Base-by-base conservation (phyloP, 2,797 vertebrate species). In the Acanthopagrus latus region DNA sequence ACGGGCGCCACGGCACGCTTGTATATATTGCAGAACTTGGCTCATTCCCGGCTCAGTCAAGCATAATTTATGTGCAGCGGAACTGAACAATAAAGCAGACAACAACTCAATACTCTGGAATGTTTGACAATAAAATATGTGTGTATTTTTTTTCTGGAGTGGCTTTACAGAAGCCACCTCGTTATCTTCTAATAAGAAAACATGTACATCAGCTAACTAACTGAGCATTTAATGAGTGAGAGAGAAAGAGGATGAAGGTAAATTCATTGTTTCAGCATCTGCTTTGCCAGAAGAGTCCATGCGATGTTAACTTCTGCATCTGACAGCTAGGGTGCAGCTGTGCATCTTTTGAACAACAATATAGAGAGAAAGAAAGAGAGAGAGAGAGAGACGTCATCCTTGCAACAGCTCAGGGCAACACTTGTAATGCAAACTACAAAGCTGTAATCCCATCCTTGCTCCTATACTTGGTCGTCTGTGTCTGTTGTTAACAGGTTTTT, bases 31-130 rank as follows among this genome's bases (percentile, higher is more conserved):
- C 68, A 38, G 20, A 70, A 43, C 0, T 18, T 18, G 27, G 72
- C 52, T 81, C 55, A 51, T 56, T 60, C 58, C 13, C 33, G 59
- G 54, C 52, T 70, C 21, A 38, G 46, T 43, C 58, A 71, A 65
- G 44, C 47, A 29, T 14, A 13, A 73, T 68, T 64, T 50, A 17
- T 71, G 20, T 43, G 58, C 25, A 20, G 25, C 43, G 71, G 20
- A 71, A 67, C 44, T 48, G 16, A 17, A 23, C 13, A 7, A 65
- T 60, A 46, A 56, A 47, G 23, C 25, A 38, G 4, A 56, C n/a
- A 60, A 57, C 18, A 7, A 21, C 9, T 41, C 12, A 29, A 29
- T 71, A 60, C 50, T 43, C 55, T 7, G 33, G n/a, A 7, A 56
- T 8, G 12, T 38, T 33, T 46, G 14, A 29, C 1, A 1, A 13